These are phyloP conservation scores for Melanophora roralis DNA, from an alignment of 2,888 invertebrate genomes.

Conservation along the genomic window DNA sequence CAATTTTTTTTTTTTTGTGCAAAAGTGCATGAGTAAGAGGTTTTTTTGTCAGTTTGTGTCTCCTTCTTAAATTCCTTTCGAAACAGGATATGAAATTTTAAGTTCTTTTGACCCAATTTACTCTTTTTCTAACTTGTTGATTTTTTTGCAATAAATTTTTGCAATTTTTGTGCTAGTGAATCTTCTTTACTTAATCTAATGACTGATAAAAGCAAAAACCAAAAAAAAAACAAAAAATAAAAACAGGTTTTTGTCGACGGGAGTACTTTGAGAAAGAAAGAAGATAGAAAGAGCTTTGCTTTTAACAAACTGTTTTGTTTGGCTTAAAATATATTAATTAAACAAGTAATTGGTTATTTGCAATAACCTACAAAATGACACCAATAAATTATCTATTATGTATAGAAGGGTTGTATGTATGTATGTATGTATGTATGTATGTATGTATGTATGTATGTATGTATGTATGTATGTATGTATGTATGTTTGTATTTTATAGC, in stretches of 20 bases:
- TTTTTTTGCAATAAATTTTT: slow-evolving; percentile 9
- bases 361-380: not conserved
- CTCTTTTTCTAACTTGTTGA: not conserved
- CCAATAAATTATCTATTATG: not conserved
- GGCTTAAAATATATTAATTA: not conserved
- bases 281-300: not conserved
- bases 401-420: too few species aligned
- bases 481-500: too few species aligned
- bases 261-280: not conserved
- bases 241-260: not conserved
- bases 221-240: not conserved
- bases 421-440: too few species aligned
- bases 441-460: too few species aligned
- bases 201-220: not conserved
- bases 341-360: not conserved
- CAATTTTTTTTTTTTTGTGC: not conserved
- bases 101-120: slow-evolving; percentile 40
- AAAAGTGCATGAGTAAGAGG: not conserved
- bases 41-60: not conserved
- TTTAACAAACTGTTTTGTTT: not conserved
- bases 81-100: slow-evolving; percentile 50
- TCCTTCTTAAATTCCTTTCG: slow-evolving; percentile 32
- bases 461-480: too few species aligned
- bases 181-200: slow-evolving; percentile 10
- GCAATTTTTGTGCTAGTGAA: not conserved